Percentiles rank a stretch among this genome's conserved stretches.
phyloP scores from a whole-genome alignment of 2,888 invertebrate species.

The Napeogenes inachia region DNA sequence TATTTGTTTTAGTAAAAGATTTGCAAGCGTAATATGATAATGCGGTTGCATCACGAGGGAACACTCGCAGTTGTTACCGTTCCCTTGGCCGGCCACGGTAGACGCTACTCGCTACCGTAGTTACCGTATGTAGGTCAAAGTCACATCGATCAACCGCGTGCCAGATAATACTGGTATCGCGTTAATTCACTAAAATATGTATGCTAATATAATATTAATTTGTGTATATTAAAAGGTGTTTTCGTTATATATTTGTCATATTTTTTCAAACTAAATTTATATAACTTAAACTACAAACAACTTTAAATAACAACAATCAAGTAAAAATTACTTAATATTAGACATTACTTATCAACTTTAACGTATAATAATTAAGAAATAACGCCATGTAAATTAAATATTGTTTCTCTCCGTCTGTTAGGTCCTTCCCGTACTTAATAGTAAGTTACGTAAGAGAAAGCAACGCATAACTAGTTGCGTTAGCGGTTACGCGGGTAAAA shows the following conservation, averaged over 20 bases:
- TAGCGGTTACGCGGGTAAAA: constrained; percentile 71
- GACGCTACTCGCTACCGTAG: constrained; percentile 41
- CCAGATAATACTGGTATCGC: constrained; percentile 43
- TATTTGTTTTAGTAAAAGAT: too few relatives aligned
- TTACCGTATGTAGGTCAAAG: constrained; percentile 61
- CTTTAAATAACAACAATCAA: too few relatives aligned
- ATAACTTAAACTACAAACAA: too few relatives aligned
- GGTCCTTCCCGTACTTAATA: constrained; percentile 58
- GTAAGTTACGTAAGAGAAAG: constrained; percentile 72
- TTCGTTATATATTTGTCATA: too few relatives aligned
- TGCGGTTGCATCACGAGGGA: constrained; percentile 6
- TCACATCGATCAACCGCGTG: constrained; percentile 49
- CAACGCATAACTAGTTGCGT: constrained; percentile 67
- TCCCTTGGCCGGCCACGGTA: constrained; percentile 59
- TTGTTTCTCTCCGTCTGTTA: too few relatives aligned
- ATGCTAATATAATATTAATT: constrained; percentile 33
- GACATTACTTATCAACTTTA: too few relatives aligned
- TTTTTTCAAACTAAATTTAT: too few relatives aligned
- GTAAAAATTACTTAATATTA: too few relatives aligned
- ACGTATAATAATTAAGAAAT: too few relatives aligned
- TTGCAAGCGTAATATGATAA: background rate
- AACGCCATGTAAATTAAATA: too few relatives aligned
- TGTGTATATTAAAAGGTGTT: too few relatives aligned
- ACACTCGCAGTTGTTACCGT: constrained; percentile 37
- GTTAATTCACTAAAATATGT: constrained; percentile 58